These are phyloP conservation scores for Megalops cyprinoides DNA, from an alignment of 2,797 vertebrate genomes.

Conservation along the genomic window DNA sequence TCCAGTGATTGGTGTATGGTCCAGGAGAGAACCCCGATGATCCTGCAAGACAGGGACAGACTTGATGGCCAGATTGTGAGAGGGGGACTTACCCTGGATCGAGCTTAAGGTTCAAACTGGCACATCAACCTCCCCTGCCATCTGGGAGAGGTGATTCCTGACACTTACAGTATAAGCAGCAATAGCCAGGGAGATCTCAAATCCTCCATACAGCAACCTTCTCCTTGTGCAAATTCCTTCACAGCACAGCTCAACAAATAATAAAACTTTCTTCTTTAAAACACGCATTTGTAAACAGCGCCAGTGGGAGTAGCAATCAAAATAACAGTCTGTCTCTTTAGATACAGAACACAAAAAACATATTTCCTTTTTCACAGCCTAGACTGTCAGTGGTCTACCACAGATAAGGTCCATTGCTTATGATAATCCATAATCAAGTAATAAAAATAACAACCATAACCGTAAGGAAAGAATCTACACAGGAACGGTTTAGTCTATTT, in stretches of 20 bases:
- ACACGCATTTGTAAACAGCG: background rate
- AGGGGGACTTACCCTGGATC: background rate
- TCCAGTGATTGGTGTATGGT: background rate
- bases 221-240: background rate
- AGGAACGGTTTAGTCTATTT: background rate
- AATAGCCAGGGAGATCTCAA: background rate
- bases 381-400: background rate
- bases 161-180: background rate
- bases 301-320: background rate
- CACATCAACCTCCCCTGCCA: too few relatives aligned
- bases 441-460: background rate
- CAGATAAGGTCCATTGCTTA: background rate
- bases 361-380: background rate
- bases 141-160: background rate
- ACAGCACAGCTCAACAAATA: background rate
- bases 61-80: too few relatives aligned
- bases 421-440: constrained; percentile 15
- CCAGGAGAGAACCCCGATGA: background rate
- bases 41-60: background rate
- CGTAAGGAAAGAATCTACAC: constrained; percentile 18
- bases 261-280: constrained; percentile 12
- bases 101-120: too few relatives aligned
- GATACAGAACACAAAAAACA: background rate
- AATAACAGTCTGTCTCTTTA: background rate
- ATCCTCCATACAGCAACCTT: background rate